Evolutionary conservation across 2,888 invertebrate genomes (phyloP).

Genomic region (Phlogophora meticulosa): DNA sequence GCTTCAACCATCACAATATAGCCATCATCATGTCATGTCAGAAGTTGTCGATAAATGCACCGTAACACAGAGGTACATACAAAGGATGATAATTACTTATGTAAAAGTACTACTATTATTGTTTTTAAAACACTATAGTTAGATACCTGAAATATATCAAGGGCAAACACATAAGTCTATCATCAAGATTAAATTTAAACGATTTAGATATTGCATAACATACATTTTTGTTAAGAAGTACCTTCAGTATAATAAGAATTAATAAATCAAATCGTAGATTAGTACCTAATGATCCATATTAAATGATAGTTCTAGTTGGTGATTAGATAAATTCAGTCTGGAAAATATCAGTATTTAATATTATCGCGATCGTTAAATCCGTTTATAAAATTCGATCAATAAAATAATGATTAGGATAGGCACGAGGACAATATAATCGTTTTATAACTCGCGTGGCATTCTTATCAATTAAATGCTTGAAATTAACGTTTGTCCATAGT

Average conservation of each 20-base stretch:
- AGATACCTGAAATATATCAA: background rate
- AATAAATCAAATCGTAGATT: constrained; percentile 47
- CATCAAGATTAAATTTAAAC: constrained; percentile 1
- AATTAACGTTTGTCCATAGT: constrained; percentile 28
- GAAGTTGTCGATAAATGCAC: too few species aligned
- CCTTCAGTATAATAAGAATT: constrained; percentile 10
- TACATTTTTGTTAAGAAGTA: background rate
- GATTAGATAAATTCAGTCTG: constrained; percentile 41
- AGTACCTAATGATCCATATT: constrained; percentile 31
- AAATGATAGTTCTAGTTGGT: constrained; percentile 8
- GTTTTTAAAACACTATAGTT: background rate
- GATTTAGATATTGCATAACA: constrained; percentile 5
- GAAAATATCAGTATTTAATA: constrained; percentile 25
- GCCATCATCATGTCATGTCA: too few species aligned
- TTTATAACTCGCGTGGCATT: constrained; percentile 18
- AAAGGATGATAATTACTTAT: background rate
- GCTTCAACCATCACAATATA: too few species aligned
- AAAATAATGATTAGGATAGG: constrained; percentile 5
- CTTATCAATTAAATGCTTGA: background rate
- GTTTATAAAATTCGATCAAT: constrained; percentile 29
- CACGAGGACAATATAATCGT: constrained; percentile 12
- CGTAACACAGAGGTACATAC: too few species aligned
- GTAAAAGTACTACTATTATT: background rate
- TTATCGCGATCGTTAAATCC: constrained; percentile 40
- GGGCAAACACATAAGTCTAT: background rate